Conservation (phyloP, 2,797 vertebrate species). For the Tadarida brasiliensis region DNA sequence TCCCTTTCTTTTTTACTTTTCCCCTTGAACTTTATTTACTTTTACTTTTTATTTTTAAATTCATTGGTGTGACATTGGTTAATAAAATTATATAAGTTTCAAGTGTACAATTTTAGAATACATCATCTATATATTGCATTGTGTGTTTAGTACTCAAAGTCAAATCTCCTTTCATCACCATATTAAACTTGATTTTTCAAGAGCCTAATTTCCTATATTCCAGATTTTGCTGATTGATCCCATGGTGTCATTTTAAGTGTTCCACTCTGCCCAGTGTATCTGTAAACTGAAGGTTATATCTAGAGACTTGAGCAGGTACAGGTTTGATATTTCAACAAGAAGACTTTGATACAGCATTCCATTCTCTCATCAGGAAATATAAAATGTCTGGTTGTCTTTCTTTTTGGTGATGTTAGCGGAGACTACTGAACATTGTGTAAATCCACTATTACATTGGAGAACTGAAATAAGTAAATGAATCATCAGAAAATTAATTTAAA, state of each 20-base stretch:
- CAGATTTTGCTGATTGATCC: not conserved
- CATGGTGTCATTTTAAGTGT: slow-evolving; percentile 50
- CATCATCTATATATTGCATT: not conserved
- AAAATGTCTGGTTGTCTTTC: not conserved
- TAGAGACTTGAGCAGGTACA: not conserved
- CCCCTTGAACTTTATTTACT: not conserved
- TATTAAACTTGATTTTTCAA: slow-evolving; percentile 15
- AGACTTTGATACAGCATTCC: not conserved
- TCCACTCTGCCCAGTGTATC: not conserved
- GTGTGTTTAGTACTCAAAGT: not conserved
- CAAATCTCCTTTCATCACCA: not conserved
- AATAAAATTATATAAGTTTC: not conserved
- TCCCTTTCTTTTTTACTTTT: not conserved
- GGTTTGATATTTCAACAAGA: slow-evolving; percentile 16
- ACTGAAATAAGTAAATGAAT: slow-evolving; percentile 34
- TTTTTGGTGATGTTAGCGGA: not conserved
- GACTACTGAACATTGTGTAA: not conserved
- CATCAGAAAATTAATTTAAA: slow-evolving; percentile 10
- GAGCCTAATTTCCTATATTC: not conserved
- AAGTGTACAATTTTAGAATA: not conserved
- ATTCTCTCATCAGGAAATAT: not conserved
- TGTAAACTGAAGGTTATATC: not conserved
- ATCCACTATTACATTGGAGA: not conserved
- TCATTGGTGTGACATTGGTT: not conserved
- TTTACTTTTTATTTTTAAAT: not conserved